These are phyloP conservation scores for Varanus komodoensis DNA, from an alignment of 2,113 vertebrate genomes.

Conservation along the genomic window DNA sequence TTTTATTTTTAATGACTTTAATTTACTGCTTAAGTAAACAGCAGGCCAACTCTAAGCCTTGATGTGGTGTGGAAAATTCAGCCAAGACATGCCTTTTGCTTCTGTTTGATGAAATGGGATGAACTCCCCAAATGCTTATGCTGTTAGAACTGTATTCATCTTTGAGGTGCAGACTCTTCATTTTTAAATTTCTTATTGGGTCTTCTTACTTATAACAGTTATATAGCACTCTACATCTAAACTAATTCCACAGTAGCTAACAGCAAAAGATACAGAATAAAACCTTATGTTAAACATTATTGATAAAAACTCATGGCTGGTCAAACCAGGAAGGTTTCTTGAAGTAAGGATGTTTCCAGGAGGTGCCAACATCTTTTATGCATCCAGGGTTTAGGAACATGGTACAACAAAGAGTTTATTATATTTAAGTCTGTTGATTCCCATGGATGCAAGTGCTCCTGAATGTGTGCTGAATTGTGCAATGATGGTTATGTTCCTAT, in stretches of 20 bases:
- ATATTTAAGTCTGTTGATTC: background rate
- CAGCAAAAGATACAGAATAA: too few relatives aligned
- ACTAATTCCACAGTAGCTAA: too few relatives aligned
- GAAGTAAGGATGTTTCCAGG: too few relatives aligned
- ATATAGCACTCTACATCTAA: too few relatives aligned
- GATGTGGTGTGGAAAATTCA: background rate
- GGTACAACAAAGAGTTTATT: background rate
- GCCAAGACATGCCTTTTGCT: background rate
- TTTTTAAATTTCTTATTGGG: background rate
- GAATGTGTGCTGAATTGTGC: too few relatives aligned
- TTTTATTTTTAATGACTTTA: constrained; percentile 19
- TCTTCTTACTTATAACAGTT: too few relatives aligned
- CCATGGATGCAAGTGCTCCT: background rate
- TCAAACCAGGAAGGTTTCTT: too few relatives aligned
- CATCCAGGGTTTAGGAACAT: background rate
- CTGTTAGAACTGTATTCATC: too few relatives aligned
- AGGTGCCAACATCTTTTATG: background rate
- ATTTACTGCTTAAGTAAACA: constrained; percentile 1
- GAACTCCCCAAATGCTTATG: too few relatives aligned
- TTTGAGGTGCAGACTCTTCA: background rate
- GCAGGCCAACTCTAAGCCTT: background rate
- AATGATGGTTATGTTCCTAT: background rate
- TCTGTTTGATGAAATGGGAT: background rate
- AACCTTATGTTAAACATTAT: too few relatives aligned
- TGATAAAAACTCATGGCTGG: too few relatives aligned